Percentiles rank a stretch among this genome's conserved stretches.
These are phyloP conservation scores for Rhagophthalmus giganteus DNA, from an alignment of 2,888 invertebrate species.

Conservation along the genomic window DNA sequence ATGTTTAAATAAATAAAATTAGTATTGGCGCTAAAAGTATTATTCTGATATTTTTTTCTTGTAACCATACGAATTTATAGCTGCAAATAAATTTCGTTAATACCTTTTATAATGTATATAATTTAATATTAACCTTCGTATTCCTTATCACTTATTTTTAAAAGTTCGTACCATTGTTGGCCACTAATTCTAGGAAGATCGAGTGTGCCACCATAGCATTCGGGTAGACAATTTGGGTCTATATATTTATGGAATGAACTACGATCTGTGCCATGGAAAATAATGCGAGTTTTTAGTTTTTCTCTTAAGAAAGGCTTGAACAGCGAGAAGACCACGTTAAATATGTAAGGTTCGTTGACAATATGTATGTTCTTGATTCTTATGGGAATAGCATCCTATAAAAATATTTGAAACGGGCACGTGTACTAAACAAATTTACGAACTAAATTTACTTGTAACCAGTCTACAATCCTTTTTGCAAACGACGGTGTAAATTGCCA, in stretches of 20 bases:
- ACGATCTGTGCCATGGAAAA: conserved; percentile 78
- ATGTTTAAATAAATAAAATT: not conserved
- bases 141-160: conserved; percentile 73
- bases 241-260: conserved; percentile 73
- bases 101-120: not conserved
- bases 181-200: conserved; percentile 71
- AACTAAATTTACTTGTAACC: conserved; percentile 68
- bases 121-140: conserved; percentile 63
- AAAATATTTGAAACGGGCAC: conserved; percentile 25
- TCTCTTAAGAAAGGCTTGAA: conserved; percentile 89
- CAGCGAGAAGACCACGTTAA: conserved; percentile 85
- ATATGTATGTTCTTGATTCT: conserved; percentile 87
- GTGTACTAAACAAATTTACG: no score
- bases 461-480: conserved; percentile 82
- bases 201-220: conserved; percentile 73
- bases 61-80: conserved; percentile 70
- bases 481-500: conserved; percentile 86
- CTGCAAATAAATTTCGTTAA: conserved; percentile 41
- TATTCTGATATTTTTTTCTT: conserved; percentile 56
- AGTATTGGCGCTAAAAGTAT: not conserved
- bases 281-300: conserved; percentile 78
- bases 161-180: conserved; percentile 71
- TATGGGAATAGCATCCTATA: conserved; percentile 81
- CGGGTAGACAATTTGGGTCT: conserved; percentile 71
- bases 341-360: conserved; percentile 86